These are phyloP conservation scores for Diabrotica undecimpunctata DNA, from an alignment of 1,140 invertebrate species.

Conservation along the genomic window DNA sequence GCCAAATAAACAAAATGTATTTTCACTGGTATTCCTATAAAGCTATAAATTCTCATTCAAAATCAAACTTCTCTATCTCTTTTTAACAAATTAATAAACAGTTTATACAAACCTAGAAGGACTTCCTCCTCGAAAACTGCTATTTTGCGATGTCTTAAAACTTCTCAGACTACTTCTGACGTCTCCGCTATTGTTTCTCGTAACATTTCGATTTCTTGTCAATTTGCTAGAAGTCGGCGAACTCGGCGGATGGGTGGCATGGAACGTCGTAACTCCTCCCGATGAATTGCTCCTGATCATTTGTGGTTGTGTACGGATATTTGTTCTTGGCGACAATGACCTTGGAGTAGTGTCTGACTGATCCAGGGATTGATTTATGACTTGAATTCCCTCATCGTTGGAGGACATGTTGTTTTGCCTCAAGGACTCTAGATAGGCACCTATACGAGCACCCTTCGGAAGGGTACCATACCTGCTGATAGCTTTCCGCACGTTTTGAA, in stretches of 20 bases:
- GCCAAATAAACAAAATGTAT: too few species aligned
- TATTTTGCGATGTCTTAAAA: slow-evolving; percentile 52
- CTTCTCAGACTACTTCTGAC: slow-evolving; percentile 50
- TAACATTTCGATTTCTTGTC: slow-evolving; percentile 49
- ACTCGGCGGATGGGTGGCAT: slow-evolving; percentile 58
- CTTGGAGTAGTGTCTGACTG: slow-evolving; percentile 34
- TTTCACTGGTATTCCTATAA: too few species aligned
- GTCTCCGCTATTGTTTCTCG: slow-evolving; percentile 45
- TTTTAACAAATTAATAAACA: too few species aligned
- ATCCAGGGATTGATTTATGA: slow-evolving; percentile 42
- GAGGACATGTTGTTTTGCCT: slow-evolving; percentile 67
- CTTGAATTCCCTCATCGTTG: slow-evolving; percentile 49
- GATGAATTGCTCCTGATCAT: slow-evolving; percentile 84
- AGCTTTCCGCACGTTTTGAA: slow-evolving; percentile 93
- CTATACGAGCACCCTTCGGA: slow-evolving; percentile 92
- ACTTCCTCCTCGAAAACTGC: slow-evolving; percentile 49
- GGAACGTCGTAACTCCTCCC: slow-evolving; percentile 65
- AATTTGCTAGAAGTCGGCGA: slow-evolving; percentile 55
- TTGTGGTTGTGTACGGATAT: slow-evolving; percentile 63
- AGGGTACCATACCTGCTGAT: slow-evolving; percentile 96
- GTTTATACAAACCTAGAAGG: slow-evolving; percentile 20
- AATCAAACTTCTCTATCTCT: too few species aligned
- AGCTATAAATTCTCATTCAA: too few species aligned
- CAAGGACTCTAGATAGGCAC: slow-evolving; percentile 90
- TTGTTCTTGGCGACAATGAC: slow-evolving; percentile 56